Conservation (phyloP, 2,113 vertebrate species). For the Himantopus leucocephalus region DNA sequence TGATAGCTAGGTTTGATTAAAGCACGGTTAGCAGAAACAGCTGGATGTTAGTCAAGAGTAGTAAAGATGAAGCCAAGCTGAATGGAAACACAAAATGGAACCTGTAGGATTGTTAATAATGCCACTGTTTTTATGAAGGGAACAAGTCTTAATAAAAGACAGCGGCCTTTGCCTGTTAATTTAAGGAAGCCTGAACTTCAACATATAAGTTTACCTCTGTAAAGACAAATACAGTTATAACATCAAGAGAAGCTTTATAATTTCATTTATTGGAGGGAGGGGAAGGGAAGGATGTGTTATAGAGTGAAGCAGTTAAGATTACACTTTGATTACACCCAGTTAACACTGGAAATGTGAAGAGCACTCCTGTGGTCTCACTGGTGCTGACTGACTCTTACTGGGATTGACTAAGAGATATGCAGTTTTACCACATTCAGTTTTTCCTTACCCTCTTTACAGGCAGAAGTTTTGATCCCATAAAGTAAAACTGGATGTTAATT, state of each 20-base stretch:
- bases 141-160: background rate
- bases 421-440: background rate
- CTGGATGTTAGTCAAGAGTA: background rate
- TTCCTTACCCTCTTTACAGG: background rate
- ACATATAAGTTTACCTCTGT: background rate
- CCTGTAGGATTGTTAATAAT: background rate
- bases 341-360: background rate
- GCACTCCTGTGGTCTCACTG: background rate
- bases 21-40: background rate
- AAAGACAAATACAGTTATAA: background rate
- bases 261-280: background rate
- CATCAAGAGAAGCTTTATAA: background rate
- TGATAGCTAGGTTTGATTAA: background rate
- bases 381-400: background rate
- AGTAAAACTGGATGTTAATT: background rate
- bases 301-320: background rate
- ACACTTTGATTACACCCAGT: background rate
- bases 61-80: background rate
- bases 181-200: background rate
- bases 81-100: background rate
- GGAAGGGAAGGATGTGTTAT: background rate
- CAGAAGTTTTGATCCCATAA: background rate
- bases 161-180: background rate
- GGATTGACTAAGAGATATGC: background rate
- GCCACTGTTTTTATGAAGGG: background rate